A percentile compares a stretch with the other conserved stretches of the same genome.
phyloP scores from a whole-genome alignment of 37 sponge, comb jelly and placozoan species.

The Amphimedon queenslandica region DNA sequence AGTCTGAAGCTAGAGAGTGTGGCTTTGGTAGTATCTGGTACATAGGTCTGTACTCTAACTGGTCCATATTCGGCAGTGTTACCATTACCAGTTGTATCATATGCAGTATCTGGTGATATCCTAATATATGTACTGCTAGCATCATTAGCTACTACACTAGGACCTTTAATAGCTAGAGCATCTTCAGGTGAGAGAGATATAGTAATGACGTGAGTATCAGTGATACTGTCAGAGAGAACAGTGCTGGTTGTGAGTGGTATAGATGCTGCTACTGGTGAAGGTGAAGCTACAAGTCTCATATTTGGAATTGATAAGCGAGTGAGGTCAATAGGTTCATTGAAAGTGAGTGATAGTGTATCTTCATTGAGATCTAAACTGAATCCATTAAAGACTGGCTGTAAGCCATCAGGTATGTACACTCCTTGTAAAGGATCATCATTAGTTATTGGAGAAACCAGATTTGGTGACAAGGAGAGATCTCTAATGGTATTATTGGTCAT shows the following conservation, averaged over 20 bases:
- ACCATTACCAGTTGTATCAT: constrained; percentile 46
- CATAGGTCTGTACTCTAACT: not conserved
- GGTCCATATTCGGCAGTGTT: not conserved
- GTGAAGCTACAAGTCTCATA: constrained; percentile 26
- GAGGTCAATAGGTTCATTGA: constrained; percentile 62
- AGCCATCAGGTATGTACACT: constrained; percentile 28
- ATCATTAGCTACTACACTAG: constrained; percentile 13
- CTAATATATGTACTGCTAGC: constrained; percentile 33
- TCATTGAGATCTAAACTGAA: constrained; percentile 60
- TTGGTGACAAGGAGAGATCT: constrained; percentile 62
- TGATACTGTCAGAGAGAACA: constrained; percentile 22
- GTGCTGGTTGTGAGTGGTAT: constrained; percentile 21
- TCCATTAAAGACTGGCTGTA: constrained; percentile 37
- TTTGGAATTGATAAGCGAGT: constrained; percentile 22
- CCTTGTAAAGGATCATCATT: constrained; percentile 47
- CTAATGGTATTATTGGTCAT: constrained; percentile 35
- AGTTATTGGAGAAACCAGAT: constrained; percentile 39
- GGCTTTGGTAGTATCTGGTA: constrained; percentile 33
- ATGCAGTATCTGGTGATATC: constrained; percentile 18
- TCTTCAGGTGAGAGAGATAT: constrained; percentile 45
- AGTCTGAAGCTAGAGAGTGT: constrained; percentile 47
- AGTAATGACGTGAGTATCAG: constrained; percentile 31
- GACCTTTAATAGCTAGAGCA: constrained; percentile 56
- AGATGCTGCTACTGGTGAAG: not conserved
- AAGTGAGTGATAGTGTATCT: constrained; percentile 58